A percentile compares a stretch with the other conserved stretches of the same genome.
Conservation (phyloP, 1,140 invertebrate species). For the Caenorhabditis remanei region DNA sequence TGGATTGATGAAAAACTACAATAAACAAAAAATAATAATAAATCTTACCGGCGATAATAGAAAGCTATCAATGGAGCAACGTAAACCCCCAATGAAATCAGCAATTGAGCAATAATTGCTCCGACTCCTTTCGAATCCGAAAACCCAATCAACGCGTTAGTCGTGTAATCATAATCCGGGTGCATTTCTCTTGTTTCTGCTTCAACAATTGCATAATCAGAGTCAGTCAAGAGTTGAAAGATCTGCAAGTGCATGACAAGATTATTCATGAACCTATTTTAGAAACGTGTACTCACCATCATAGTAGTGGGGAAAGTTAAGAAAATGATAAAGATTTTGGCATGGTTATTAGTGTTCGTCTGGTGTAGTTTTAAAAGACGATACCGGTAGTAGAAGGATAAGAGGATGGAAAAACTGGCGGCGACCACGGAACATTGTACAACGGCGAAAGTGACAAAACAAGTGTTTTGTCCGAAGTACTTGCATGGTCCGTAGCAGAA, state of each 20-base stretch:
- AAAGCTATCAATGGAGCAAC: neutral
- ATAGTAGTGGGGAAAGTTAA: neutral
- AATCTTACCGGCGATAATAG: neutral
- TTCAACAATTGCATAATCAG: conserved; percentile 13
- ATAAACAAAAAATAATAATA: too few relatives aligned
- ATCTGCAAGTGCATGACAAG: neutral
- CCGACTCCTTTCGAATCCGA: neutral
- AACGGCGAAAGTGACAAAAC: neutral
- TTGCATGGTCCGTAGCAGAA: conserved; percentile 31
- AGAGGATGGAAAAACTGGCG: conserved; percentile 26
- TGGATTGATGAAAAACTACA: too few relatives aligned
- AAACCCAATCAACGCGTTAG: conserved; percentile 13
- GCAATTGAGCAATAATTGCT: neutral
- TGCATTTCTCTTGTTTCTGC: conserved; percentile 28
- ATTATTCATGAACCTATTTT: neutral
- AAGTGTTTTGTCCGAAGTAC: conserved; percentile 3
- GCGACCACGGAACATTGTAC: conserved; percentile 15
- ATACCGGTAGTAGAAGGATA: conserved; percentile 25
- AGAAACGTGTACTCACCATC: neutral
- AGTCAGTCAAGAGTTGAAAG: conserved; percentile 33
- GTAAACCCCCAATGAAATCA: conserved; percentile 16
- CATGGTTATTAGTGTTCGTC: neutral
- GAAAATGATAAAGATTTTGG: neutral
- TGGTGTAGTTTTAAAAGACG: neutral
- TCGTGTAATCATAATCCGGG: conserved; percentile 12